phyloP scores from a whole-genome alignment of 2,888 invertebrate genomes.

The Folsomia candida region DNA sequence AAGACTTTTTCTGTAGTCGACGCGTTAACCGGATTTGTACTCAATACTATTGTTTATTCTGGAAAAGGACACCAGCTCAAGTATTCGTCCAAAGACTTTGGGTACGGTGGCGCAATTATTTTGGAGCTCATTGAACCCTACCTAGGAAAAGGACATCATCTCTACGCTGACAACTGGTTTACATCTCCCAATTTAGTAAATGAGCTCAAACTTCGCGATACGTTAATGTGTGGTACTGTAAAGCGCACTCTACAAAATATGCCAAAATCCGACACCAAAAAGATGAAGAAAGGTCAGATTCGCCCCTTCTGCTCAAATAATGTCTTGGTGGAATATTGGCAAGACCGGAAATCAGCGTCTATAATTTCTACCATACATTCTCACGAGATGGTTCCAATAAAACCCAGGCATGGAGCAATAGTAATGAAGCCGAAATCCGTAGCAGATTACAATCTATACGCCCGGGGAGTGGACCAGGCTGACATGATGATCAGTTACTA shows the following conservation, averaged over 20 bases:
- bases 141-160: constrained; percentile 21
- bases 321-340: constrained; percentile 22
- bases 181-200: constrained; percentile 20
- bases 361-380: constrained; percentile 16
- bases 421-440: constrained; percentile 10
- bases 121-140: constrained; percentile 26
- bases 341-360: constrained; percentile 18
- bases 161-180: constrained; percentile 34
- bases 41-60: constrained; percentile 20
- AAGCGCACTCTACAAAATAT: constrained; percentile 27
- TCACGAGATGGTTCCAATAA: not conserved
- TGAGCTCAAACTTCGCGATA: constrained; percentile 17
- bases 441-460: constrained; percentile 10
- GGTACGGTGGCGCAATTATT: constrained; percentile 15
- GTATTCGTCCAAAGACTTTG: constrained; percentile 1
- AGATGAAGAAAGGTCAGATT: constrained; percentile 27
- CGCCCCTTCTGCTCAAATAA: not conserved
- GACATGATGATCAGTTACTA: constrained; percentile 12
- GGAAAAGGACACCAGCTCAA: constrained; percentile 11
- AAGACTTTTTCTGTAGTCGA: constrained; percentile 35
- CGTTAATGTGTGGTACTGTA: constrained; percentile 40
- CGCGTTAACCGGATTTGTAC: constrained; percentile 25
- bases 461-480: constrained; percentile 15
- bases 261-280: constrained; percentile 29
- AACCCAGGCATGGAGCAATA: not conserved